These are phyloP conservation scores for Vollenhovia emeryi DNA, from an alignment of 1,140 invertebrate species.

Conservation along the genomic window DNA sequence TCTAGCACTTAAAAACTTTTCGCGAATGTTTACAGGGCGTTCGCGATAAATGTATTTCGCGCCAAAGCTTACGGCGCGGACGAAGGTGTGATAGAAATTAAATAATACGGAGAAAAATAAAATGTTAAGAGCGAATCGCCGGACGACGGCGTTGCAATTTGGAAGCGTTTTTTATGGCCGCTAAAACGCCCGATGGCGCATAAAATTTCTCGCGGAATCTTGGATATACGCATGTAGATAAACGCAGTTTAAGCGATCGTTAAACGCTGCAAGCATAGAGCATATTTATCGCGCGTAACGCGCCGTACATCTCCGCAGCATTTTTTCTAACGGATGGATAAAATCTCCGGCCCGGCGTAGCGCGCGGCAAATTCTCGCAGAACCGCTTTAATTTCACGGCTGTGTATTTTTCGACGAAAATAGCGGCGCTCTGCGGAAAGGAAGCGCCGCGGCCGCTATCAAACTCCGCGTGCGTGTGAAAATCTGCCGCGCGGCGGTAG, in stretches of 20 bases:
- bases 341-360: not conserved
- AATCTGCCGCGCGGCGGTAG: not conserved
- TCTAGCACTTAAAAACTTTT: not conserved
- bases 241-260: conserved; percentile 19
- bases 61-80: not conserved
- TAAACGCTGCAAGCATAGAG: conserved; percentile 21
- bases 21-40: not conserved
- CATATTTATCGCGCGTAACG: conserved; percentile 13
- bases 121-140: conserved; percentile 10
- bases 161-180: not conserved
- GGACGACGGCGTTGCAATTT: not conserved
- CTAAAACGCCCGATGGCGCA: not conserved
- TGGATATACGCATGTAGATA: not conserved
- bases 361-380: conserved; percentile 17
- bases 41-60: not conserved
- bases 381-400: not conserved
- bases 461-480: conserved; percentile 13
- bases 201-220: conserved; percentile 24
- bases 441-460: not conserved
- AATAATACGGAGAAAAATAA: not conserved
- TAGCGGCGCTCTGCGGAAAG: conserved; percentile 39
- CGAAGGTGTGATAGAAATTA: not conserved
- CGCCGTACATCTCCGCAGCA: not conserved
- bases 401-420: conserved; percentile 40
- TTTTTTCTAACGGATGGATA: not conserved